Base-by-base conservation (phyloP, 2,888 invertebrate species). In the Amphipyra tragopoginis region DNA sequence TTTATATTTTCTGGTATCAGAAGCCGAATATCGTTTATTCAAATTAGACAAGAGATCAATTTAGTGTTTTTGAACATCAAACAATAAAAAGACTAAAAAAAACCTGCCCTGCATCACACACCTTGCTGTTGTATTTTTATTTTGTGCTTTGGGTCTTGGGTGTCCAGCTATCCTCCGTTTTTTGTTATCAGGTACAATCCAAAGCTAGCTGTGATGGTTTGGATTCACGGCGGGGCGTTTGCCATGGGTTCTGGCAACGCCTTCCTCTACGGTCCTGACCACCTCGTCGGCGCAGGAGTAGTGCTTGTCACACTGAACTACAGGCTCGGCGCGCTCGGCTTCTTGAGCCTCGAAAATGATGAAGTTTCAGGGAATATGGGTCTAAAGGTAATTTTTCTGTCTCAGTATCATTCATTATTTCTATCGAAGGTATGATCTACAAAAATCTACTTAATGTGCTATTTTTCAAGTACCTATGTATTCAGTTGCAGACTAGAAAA, bases 311-410 rank as follows among this genome's bases (percentile, higher is more conserved):
- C 96, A 0, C 86, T 96, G 11, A 96, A 96, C 86, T 96, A 96
- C 80, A 88, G 96, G 67, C 91, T 95, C 7, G 96, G 96, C 0
- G 95, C 96, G 0, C 84, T 96, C 2, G 96, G 96, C 3, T 97
- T 96, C 82, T 86, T 97, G 34, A 96, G 96, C 53, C 93, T 96
- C 10, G 96, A 96, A 63, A 96, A 95, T 53, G 92, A 93, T 1
- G 96, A 96, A 77, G 96, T 96, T 0, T 93, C 96, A 0, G 97
- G 97, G 13, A 97, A 97, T 85, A 96, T 96, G 90, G 96, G 96
- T 0, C 86, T 96, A 0, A 96, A 96, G 92, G 96, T 95, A 85
- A 15, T 13, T 29, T 38, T 48, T 38, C 29, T 29, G 7, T 38
- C 15, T 7, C 29, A 13, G 0, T 8, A 10, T 7, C 11, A 21